Conservation (phyloP, 2,113 vertebrate species). For the Salvelinus sp. region DNA sequence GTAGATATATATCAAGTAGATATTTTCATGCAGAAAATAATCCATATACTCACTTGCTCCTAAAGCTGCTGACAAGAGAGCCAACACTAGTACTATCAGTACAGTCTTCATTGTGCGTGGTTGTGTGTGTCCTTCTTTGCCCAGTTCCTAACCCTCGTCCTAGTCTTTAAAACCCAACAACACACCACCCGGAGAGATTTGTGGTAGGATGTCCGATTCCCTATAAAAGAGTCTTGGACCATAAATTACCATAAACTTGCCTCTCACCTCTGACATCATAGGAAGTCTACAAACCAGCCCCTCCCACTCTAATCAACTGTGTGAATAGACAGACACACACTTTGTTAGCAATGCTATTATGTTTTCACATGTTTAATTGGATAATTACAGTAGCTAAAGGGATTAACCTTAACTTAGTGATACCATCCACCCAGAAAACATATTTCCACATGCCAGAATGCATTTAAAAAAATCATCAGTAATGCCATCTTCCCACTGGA, state of each 20-base stretch:
- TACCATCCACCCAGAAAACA: no score
- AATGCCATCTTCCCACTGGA: no score
- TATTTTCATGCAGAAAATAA: neutral
- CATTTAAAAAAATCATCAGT: no score
- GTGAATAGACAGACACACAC: neutral
- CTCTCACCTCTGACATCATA: conserved; percentile 64
- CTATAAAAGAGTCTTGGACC: conserved; percentile 53
- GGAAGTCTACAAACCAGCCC: conserved; percentile 29
- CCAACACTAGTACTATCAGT: conserved; percentile 48
- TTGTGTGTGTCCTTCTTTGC: conserved; percentile 23
- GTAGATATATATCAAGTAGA: neutral
- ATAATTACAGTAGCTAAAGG: no score
- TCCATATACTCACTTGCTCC: conserved; percentile 58
- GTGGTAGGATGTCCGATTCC: conserved; percentile 28
- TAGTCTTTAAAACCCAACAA: conserved; percentile 38
- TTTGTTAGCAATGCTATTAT: neutral
- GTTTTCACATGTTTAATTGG: neutral
- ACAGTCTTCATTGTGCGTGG: conserved; percentile 58
- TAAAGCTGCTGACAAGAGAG: conserved; percentile 38
- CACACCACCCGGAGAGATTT: conserved; percentile 44
- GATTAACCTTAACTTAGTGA: no score
- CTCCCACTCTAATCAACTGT: conserved; percentile 36
- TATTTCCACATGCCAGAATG: no score
- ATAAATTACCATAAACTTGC: conserved; percentile 66
- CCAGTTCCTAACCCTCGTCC: conserved; percentile 44